phyloP scores from a whole-genome alignment of 2,888 invertebrate genomes.

The Sipha maydis region DNA sequence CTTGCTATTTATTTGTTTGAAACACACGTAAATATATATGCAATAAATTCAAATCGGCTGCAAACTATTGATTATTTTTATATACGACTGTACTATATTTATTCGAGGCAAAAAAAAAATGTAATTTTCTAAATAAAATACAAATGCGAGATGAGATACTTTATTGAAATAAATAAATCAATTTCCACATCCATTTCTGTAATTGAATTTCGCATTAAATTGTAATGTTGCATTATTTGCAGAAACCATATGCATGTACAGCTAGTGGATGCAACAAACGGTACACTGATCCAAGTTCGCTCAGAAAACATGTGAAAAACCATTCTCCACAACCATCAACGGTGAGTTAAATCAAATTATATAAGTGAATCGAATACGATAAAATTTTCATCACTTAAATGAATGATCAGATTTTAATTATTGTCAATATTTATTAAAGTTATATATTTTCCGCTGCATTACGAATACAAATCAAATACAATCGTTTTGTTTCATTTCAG shows the following conservation, averaged over 20 bases:
- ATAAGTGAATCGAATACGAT: not conserved
- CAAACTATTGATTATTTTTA: too few species aligned
- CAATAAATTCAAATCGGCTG: not conserved
- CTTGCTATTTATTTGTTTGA: too few species aligned
- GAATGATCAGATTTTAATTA: not conserved
- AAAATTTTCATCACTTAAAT: not conserved
- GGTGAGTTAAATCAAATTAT: slow-evolving; percentile 5
- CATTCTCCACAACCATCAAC: slow-evolving; percentile 69
- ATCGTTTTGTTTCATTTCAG: not conserved
- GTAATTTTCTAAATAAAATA: not conserved
- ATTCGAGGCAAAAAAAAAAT: not conserved
- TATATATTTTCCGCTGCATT: not conserved
- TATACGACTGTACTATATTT: not conserved
- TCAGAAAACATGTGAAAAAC: slow-evolving; percentile 92
- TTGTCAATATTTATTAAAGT: not conserved
- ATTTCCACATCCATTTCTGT: not conserved
- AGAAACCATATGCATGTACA: slow-evolving; percentile 95
- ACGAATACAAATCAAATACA: not conserved
- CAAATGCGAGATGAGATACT: not conserved
- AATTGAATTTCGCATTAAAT: not conserved
- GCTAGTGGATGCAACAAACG: slow-evolving; percentile 87
- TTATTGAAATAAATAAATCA: too few species aligned
- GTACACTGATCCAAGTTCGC: slow-evolving; percentile 93
- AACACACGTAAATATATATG: too few species aligned
- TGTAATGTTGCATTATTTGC: slow-evolving; percentile 65